These are phyloP conservation scores for Osmoderma eremita DNA, from an alignment of 2,888 invertebrate genomes.

Conservation along the genomic window DNA sequence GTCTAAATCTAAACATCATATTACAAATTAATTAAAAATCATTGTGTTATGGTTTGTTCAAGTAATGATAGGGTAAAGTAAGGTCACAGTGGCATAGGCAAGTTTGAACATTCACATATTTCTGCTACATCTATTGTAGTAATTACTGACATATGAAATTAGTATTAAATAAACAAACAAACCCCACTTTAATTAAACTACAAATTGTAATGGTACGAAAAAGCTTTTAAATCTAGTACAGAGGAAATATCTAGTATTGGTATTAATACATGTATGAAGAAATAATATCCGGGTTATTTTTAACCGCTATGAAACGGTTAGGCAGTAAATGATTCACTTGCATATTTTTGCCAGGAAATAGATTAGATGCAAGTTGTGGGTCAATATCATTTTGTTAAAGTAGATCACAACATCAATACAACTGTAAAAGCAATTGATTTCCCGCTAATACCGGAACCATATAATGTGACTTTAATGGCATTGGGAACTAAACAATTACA, in stretches of 20 bases:
- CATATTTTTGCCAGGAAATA: conserved; percentile 25
- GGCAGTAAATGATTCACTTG: conserved; percentile 6
- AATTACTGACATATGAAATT: conserved; percentile 22
- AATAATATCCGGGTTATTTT: conserved; percentile 14
- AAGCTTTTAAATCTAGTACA: conserved; percentile 24
- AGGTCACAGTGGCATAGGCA: conserved; percentile 15
- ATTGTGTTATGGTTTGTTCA: background rate
- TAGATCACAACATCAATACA: too few relatives aligned
- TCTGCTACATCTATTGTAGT: conserved; percentile 27
- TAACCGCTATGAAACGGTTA: conserved; percentile 16
- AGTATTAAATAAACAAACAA: conserved; percentile 25
- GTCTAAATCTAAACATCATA: too few relatives aligned
- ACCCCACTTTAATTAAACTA: conserved; percentile 29
- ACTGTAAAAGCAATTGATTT: too few relatives aligned
- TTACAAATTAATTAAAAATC: too few relatives aligned
- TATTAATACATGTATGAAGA: conserved; percentile 21
- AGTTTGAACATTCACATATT: conserved; percentile 28
- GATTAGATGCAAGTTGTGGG: conserved; percentile 7
- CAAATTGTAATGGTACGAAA: conserved; percentile 12
- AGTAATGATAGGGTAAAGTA: background rate
- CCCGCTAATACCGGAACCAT: too few relatives aligned
- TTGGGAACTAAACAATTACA: too few relatives aligned
- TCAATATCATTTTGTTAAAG: conserved; percentile 3
- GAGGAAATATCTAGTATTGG: conserved; percentile 6
- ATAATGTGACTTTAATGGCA: too few relatives aligned